A percentile compares a stretch with the other conserved stretches of the same genome.
Evolutionary conservation across 2,113 vertebrate species (phyloP).

Genomic region (Choloepus hoffmanni): DNA sequence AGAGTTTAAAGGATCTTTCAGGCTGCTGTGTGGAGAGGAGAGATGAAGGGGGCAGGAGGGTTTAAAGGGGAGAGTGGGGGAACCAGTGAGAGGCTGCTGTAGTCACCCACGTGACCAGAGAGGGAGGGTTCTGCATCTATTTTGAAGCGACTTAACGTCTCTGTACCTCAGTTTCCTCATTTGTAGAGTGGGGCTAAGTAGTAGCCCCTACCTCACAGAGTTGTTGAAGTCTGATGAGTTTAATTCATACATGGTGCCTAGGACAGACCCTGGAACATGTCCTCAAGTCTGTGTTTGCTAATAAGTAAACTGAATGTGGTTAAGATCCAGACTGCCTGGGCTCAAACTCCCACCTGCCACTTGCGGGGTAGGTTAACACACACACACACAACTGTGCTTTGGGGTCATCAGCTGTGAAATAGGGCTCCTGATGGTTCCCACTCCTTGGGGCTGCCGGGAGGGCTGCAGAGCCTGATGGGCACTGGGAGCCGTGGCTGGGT

Average conservation of each 20-base stretch:
- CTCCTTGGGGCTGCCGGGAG: accelerated
- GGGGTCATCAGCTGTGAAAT: not conserved
- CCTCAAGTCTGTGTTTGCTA: not conserved
- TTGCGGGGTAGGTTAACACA: not conserved
- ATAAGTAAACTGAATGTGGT: not conserved
- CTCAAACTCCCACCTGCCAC: not conserved
- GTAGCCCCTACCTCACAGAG: not conserved
- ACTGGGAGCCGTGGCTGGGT: not conserved
- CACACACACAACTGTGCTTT: not conserved
- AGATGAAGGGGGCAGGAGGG: not conserved
- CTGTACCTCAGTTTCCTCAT: not conserved
- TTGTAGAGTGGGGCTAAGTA: not conserved
- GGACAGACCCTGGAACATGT: not conserved
- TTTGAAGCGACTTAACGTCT: not conserved
- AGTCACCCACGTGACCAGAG: not conserved
- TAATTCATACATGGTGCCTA: not conserved
- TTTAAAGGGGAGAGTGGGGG: not conserved
- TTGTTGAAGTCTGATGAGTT: not conserved
- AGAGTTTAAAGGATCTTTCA: not conserved
- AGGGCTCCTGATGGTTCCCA: not conserved
- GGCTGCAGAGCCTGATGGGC: not conserved
- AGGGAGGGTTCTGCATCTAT: not conserved
- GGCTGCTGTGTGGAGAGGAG: not conserved
- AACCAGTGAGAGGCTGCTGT: not conserved
- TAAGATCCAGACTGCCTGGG: not conserved